phyloP scores from a whole-genome alignment of 2,113 vertebrate genomes.

The Gymnorhina tibicen region DNA sequence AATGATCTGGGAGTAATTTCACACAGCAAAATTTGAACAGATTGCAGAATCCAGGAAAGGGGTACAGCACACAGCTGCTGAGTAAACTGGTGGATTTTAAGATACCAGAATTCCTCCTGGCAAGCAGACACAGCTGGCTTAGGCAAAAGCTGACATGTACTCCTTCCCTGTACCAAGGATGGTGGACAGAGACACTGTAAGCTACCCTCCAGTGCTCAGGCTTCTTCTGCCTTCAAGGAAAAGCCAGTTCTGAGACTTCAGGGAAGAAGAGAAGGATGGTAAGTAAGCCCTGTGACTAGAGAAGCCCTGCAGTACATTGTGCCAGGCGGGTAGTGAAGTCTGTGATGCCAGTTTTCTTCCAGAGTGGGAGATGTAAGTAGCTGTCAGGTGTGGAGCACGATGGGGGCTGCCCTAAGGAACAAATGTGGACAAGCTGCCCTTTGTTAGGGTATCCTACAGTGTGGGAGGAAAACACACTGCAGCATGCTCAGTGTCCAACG shows the following conservation, averaged over 20 bases:
- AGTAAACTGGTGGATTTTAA: no score
- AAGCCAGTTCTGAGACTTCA: neutral
- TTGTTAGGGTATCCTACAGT: fast-evolving
- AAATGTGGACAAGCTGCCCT: neutral
- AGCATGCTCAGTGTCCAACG: neutral
- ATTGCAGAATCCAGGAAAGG: no score
- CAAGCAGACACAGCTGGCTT: no score
- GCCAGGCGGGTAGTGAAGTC: neutral
- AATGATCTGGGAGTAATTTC: no score
- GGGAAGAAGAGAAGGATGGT: neutral
- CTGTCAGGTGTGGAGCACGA: fast-evolving
- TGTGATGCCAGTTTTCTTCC: neutral
- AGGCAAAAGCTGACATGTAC: neutral
- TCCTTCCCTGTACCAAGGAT: neutral
- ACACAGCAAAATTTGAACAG: no score
- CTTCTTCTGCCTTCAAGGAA: neutral
- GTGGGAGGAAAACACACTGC: neutral
- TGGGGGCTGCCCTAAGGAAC: neutral
- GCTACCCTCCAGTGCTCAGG: neutral
- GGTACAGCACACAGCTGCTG: no score
- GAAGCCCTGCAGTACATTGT: neutral
- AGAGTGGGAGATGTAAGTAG: neutral
- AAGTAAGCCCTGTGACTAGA: neutral
- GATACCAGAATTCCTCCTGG: no score
- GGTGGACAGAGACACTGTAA: neutral